Base-by-base conservation (phyloP, 1,140 invertebrate genomes). In the Rhagoletis pomonella region DNA sequence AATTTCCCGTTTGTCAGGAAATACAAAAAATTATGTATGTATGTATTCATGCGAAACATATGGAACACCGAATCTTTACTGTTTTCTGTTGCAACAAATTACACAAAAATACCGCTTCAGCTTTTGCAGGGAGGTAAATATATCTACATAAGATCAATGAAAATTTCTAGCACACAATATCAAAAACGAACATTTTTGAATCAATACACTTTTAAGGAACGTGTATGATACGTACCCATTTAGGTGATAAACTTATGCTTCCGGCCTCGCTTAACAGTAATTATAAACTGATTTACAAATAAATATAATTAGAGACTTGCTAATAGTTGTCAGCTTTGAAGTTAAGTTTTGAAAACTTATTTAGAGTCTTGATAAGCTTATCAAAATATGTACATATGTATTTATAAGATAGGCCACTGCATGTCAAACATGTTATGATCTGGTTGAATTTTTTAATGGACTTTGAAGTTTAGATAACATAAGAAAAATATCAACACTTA, bases 281-380 rank as follows among this genome's bases (percentile, higher is more conserved):
- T 67, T 67, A 42, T 67, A 19, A 29, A 67, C 39, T 67, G n/a
- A 67, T 67, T 67, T 39, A 67, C 19, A 9, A 10, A 39, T 29
- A 9, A 10, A 39, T 67, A 3, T 67, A 67, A 67, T 39, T 67
- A 67, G 29, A 12, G 64, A 67, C 12, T 42, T 67, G n/a, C 19
- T 10, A 19, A 7, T 2, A 67, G 39, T 9, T 2, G 64, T 39
- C 64, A 67, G 64, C 29, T n/a, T 2, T n/a, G 1, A 7, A 19
- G 64, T 73, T 73, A 17, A 73, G 4, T 62, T 47, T 73, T 73
- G 44, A 42, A 17, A 73, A 47, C 17, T 73, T 73, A 3, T 47
- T 73, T 42, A 47, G 42, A 47, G 44, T 73, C 12, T 14, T 47
- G 67, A 73, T 73, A 73, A 73, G 44, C 17, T 73, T 73, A 73